Base-by-base conservation (phyloP, 2,113 vertebrate species). In the Callocephalon fimbriatum region DNA sequence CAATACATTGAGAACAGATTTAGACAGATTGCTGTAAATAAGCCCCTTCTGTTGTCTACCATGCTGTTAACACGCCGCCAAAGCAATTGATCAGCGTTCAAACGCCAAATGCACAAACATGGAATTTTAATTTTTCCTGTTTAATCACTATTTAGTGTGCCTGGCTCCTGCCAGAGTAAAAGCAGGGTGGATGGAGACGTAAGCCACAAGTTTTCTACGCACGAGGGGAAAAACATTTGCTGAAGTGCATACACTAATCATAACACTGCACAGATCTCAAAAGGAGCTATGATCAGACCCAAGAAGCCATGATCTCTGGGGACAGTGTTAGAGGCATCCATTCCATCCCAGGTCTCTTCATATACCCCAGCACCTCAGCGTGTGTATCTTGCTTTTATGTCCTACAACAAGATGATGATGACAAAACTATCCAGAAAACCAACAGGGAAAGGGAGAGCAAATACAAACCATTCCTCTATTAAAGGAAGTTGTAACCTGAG, bases 61-160 rank as follows among this genome's bases (percentile, higher is more conserved):
- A 72, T 37, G 48, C 86, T 96, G 97, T 96, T 94, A 95, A 95
- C 83, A 37, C 18, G 56, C 65, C 7, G 37, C 92, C 84, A 96
- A 95, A 95, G 96, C 91, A 95, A 97, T 47, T 65, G 63, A 97
- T 97, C 80, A 94, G 67, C 5, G 23, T 85, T 97, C 91, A 95
- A 96, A 96, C 3, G 4, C 89, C 94, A 98, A 96, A 97, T 70
- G 91, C 76, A 95, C 90, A 95, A 91, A 97, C 92, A 91, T 75
- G 91, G 92, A 97, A 97, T 97, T 95, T 97, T 98, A 97, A 98
- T 98, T 95, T 97, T 96, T 97, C 22, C 22, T 96, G 94, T 97
- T 97, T 98, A 97, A 97, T 97, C 96, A 93, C 92, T 94, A 85
- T 86, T 97, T 97, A 97, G 95, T 25, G 75, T 54, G 95, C 51